A percentile compares a stretch with the other conserved stretches of the same genome.
Conservation (phyloP, 2,797 vertebrate species). For the Smutsia gigantea region DNA sequence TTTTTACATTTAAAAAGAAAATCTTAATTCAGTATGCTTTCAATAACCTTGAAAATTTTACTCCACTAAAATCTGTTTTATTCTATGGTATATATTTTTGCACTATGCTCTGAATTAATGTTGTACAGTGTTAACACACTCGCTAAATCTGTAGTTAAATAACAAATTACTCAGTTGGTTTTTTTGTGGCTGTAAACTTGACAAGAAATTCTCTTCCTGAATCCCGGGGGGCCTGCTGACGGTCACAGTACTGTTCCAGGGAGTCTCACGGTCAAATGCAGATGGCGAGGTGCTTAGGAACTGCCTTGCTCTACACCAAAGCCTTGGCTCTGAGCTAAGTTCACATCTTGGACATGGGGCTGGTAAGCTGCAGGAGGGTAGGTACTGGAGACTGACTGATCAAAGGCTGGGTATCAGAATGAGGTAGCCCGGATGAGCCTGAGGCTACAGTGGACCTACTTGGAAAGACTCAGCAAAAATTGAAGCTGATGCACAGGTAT, state of each 20-base stretch:
- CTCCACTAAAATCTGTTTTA: conserved; percentile 9
- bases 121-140: not conserved
- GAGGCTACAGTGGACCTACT: not conserved
- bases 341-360: not conserved
- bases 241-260: not conserved
- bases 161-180: conserved; percentile 19
- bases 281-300: not conserved
- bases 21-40: not conserved
- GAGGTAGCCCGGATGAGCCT: not conserved
- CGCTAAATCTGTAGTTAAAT: conserved; percentile 9
- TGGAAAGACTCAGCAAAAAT: not conserved
- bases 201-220: not conserved
- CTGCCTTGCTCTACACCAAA: not conserved
- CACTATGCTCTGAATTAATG: not conserved
- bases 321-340: conserved; percentile 6
- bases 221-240: not conserved
- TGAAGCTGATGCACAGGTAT: not conserved
- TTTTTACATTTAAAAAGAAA: not conserved
- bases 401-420: not conserved
- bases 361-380: not conserved
- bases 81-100: not conserved
- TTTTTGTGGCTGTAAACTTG: not conserved
- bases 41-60: not conserved
- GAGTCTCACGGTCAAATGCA: not conserved
- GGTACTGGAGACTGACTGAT: not conserved